These are phyloP conservation scores for Dromococcyx pavoninus DNA, from an alignment of 2,797 vertebrate genomes.

Conservation along the genomic window DNA sequence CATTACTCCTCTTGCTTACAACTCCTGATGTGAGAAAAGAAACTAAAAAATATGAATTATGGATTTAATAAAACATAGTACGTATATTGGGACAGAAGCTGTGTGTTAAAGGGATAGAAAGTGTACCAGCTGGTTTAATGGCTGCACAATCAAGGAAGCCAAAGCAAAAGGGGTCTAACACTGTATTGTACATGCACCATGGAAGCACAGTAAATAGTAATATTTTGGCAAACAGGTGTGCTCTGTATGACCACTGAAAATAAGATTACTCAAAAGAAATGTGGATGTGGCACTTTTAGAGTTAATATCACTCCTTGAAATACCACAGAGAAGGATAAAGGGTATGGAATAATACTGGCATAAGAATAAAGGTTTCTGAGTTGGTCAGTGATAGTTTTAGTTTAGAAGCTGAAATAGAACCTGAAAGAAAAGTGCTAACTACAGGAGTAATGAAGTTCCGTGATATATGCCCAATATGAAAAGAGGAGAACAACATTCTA, in stretches of 20 bases:
- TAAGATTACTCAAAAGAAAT: not conserved
- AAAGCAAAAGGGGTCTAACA: not conserved
- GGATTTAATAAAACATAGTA: conserved; percentile 42
- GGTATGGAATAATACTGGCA: not conserved
- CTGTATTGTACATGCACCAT: not conserved
- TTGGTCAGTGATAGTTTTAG: not conserved
- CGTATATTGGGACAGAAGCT: not conserved
- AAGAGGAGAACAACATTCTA: not conserved
- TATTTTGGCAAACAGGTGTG: not conserved
- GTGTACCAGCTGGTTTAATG: not conserved
- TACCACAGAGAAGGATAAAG: not conserved
- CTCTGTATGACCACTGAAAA: not conserved
- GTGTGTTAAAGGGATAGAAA: not conserved
- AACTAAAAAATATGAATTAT: conserved; percentile 37
- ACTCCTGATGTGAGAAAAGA: conserved; percentile 3
- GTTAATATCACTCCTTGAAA: not conserved
- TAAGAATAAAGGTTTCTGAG: not conserved
- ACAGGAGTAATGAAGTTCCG: not conserved
- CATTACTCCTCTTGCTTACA: conserved; percentile 30
- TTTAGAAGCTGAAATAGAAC: not conserved
- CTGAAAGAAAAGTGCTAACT: not conserved
- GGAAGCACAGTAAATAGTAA: not conserved
- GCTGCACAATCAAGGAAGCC: not conserved
- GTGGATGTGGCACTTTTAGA: no score
- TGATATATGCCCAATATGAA: not conserved